These are phyloP conservation scores for Margarornis squamiger DNA, from an alignment of 2,797 vertebrate species.

Conservation along the genomic window DNA sequence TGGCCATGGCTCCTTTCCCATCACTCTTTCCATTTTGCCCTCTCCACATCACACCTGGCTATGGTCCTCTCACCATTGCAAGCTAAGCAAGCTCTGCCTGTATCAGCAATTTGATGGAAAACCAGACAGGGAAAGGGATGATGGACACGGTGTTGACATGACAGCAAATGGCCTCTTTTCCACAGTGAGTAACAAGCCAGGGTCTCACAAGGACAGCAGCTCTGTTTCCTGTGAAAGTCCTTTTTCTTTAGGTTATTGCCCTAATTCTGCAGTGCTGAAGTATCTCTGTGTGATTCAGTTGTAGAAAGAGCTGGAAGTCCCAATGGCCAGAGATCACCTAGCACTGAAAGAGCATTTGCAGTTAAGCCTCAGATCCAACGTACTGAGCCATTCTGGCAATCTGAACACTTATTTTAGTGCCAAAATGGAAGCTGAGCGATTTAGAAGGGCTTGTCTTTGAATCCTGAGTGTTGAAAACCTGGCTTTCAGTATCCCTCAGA, in stretches of 20 bases:
- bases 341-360: background rate
- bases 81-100: background rate
- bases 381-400: background rate
- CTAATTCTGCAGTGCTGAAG: background rate
- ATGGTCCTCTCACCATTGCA: background rate
- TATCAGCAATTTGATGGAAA: background rate
- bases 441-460: background rate
- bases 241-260: background rate
- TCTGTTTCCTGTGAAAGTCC: background rate
- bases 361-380: background rate
- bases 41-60: fast-evolving
- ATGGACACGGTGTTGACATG: fast-evolving
- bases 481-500: background rate
- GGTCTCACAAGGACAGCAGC: background rate
- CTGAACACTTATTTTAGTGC: background rate
- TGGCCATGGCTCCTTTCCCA: background rate
- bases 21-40: background rate
- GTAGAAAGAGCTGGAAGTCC: background rate
- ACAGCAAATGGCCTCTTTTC: background rate
- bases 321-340: background rate
- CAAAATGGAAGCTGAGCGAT: background rate
- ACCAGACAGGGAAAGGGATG: background rate
- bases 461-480: background rate
- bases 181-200: background rate
- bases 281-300: background rate